Evolutionary conservation across 2,797 vertebrate genomes (phyloP).

Genomic region (Acridotheres tristis): DNA sequence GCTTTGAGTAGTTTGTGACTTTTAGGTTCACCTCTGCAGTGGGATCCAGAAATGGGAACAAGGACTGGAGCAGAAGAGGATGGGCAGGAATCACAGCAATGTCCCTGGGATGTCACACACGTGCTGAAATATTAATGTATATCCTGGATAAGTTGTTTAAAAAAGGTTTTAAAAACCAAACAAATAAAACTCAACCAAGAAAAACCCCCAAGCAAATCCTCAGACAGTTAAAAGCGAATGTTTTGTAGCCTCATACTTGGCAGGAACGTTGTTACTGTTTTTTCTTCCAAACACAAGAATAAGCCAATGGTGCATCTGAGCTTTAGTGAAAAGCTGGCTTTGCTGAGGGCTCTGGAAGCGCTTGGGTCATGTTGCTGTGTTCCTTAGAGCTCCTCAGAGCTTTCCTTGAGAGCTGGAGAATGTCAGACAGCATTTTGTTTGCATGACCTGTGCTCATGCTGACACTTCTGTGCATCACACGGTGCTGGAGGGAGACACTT

Average conservation of each 20-base stretch:
- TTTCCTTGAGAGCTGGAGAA: not conserved
- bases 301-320: not conserved
- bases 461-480: not conserved
- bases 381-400: not conserved
- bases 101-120: not conserved
- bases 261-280: not conserved
- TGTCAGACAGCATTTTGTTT: not conserved
- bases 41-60: not conserved
- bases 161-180: not conserved
- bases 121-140: not conserved
- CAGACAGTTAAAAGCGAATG: not conserved
- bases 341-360: not conserved
- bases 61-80: not conserved
- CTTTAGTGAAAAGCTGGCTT: not conserved
- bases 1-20: accelerated
- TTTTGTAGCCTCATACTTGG: not conserved
- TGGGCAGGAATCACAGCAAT: not conserved
- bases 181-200: not conserved
- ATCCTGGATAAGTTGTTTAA: not conserved
- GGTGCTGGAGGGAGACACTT: not conserved
- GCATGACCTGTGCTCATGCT: not conserved
- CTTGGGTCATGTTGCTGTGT: not conserved
- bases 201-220: not conserved
- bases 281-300: not conserved
- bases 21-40: not conserved